Base-by-base conservation (phyloP, 2,797 vertebrate genomes). In the Coregonus suidteri region DNA sequence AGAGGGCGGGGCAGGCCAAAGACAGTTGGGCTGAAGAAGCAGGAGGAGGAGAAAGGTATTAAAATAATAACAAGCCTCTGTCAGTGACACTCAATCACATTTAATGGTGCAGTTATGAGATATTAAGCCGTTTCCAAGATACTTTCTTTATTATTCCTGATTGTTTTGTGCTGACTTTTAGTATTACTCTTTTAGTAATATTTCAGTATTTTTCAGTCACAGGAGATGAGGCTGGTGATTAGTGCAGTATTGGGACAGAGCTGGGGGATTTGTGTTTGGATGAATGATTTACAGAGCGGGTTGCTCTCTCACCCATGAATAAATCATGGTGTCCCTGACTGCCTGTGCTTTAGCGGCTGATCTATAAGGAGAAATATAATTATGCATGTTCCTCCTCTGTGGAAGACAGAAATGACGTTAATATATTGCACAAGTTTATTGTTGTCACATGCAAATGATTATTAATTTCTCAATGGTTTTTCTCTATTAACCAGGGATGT, bases 41-140 rank as follows among this genome's bases (percentile, higher is more conserved):
- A 96, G 0, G 97, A 99, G 71, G 98, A 98, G 72, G 98, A 99
- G 83, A 98, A 96, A 96, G 98, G 98, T 99, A 94, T 87, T 14
- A 15, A 35, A 16, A 68, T 15, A 67, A 34, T 31, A 15, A 67
- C 34, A 67, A 4, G 15, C n/a, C 4, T 62, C 56, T 6, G n/a
- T 62, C n/a, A 9, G 59, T 64, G 59, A 64, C 41, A 13, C 41
- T 47, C 41, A 59, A 18, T 34, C 15, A 7, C 15, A 35, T 1
- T 65, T 3, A 65, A 65, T 68, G 4, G 2, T 35, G 31, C 4
- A 2, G 30, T 35, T 67, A 67, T 67, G 65, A 67, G 11, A 31
- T 68, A 35, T 18, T 5, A 68, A 68, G 16, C 56, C 11, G n/a
- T 62, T 64, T 9, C 53, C 53, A 56, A 30, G 6, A 25, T 64